Conservation (phyloP, 2,888 invertebrate genomes). For the Bruchidius siliquastri region DNA sequence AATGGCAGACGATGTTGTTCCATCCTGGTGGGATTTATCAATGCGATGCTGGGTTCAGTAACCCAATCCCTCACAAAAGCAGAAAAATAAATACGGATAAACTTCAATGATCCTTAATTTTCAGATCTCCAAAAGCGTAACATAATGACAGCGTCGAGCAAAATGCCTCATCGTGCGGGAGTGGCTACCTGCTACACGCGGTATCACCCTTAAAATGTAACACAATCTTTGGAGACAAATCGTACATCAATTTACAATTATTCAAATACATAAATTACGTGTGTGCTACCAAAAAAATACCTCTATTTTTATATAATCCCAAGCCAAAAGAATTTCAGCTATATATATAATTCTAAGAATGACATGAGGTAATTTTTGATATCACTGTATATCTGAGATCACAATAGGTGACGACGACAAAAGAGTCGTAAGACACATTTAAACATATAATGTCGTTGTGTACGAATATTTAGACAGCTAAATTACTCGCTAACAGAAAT, state of each 20-base stretch:
- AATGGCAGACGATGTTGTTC: neutral
- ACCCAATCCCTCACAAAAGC: too few species aligned
- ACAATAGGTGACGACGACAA: neutral
- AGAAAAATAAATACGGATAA: too few species aligned
- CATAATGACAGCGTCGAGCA: neutral
- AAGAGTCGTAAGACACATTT: neutral
- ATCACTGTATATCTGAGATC: neutral
- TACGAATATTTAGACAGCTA: neutral
- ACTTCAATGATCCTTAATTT: too few species aligned
- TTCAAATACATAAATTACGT: neutral
- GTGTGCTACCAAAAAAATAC: neutral
- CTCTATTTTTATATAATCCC: neutral
- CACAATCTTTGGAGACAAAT: neutral
- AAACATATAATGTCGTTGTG: neutral
- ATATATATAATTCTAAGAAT: neutral
- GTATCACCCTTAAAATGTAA: neutral
- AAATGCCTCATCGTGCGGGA: neutral
- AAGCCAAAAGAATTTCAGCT: neutral
- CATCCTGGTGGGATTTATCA: neutral
- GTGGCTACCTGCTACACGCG: neutral
- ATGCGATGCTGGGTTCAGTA: neutral
- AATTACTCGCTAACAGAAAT: neutral
- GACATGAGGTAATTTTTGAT: neutral
- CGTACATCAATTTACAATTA: neutral
- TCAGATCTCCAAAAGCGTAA: too few species aligned